Conservation (phyloP, 2,888 invertebrate species). For the Gnatocerus cornutus region DNA sequence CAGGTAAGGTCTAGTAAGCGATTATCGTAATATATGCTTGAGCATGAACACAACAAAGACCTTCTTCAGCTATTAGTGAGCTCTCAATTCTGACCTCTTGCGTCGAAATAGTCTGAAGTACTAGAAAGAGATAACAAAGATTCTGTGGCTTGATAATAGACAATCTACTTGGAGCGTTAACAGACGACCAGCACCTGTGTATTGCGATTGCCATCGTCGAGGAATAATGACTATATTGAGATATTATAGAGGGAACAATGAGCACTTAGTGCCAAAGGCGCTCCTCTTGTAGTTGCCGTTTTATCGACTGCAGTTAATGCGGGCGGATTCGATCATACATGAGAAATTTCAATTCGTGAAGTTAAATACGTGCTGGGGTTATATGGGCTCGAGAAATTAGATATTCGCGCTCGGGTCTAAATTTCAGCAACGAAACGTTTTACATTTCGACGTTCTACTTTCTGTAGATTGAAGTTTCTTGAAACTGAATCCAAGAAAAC, state of each 20-base stretch:
- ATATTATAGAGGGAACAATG: constrained; percentile 25
- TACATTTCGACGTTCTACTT: no score
- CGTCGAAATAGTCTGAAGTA: constrained; percentile 42
- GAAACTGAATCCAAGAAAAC: no score
- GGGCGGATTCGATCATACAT: constrained; percentile 3
- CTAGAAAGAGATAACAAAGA: constrained; percentile 50
- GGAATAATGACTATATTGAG: constrained; percentile 17
- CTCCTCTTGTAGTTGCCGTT: constrained; percentile 11
- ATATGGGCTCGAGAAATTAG: neutral
- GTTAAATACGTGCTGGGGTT: constrained; percentile 6
- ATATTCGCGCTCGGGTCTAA: neutral
- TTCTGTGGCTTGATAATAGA: constrained; percentile 43
- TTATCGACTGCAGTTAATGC: constrained; percentile 8
- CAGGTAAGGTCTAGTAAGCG: constrained; percentile 33
- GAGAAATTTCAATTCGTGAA: constrained; percentile 7
- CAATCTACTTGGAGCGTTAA: constrained; percentile 9
- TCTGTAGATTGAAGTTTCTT: no score
- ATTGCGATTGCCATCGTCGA: neutral
- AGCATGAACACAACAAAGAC: constrained; percentile 57
- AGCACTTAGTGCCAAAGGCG: constrained; percentile 15
- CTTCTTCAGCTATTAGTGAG: constrained; percentile 53
- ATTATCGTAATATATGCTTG: constrained; percentile 58
- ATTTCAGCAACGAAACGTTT: no score
- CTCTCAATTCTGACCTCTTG: constrained; percentile 51
- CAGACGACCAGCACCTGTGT: constrained; percentile 34